Percentiles rank a stretch among this genome's conserved stretches.
phyloP scores from a whole-genome alignment of 2,113 vertebrate genomes.

The Triplophysa rosa region DNA sequence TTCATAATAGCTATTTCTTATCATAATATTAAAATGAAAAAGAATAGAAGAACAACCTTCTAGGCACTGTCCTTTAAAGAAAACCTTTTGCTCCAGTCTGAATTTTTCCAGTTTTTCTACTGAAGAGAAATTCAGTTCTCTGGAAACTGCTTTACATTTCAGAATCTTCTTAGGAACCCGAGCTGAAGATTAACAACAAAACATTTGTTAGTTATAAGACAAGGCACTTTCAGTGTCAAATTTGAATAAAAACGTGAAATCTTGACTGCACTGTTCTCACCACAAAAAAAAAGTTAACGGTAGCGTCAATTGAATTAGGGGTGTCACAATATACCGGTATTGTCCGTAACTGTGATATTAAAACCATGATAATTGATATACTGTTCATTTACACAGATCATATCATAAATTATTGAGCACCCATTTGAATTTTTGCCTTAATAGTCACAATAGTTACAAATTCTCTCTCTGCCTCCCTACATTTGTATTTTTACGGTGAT shows the following conservation, averaged over 20 bases:
- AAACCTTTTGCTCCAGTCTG: conserved; percentile 97
- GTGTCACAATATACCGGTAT: no score
- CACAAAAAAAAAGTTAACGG: no score
- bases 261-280: neutral
- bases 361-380: no score
- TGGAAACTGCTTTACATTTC: conserved; percentile 97
- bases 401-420: no score
- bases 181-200: conserved; percentile 71
- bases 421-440: no score
- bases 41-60: conserved; percentile 80
- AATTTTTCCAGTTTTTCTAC: conserved; percentile 98
- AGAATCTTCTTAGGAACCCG: conserved; percentile 99
- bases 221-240: neutral
- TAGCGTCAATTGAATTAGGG: no score
- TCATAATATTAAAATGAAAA: neutral
- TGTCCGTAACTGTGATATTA: no score
- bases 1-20: neutral
- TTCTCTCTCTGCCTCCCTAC: no score
- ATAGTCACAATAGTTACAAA: no score
- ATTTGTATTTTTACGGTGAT: no score
- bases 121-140: conserved; percentile 98
- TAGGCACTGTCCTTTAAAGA: conserved; percentile 98
- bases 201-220: neutral
- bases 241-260: neutral
- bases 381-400: no score